Evolutionary conservation across 1,140 invertebrate genomes (phyloP).

Genomic region (Melipona quadrifasciata): DNA sequence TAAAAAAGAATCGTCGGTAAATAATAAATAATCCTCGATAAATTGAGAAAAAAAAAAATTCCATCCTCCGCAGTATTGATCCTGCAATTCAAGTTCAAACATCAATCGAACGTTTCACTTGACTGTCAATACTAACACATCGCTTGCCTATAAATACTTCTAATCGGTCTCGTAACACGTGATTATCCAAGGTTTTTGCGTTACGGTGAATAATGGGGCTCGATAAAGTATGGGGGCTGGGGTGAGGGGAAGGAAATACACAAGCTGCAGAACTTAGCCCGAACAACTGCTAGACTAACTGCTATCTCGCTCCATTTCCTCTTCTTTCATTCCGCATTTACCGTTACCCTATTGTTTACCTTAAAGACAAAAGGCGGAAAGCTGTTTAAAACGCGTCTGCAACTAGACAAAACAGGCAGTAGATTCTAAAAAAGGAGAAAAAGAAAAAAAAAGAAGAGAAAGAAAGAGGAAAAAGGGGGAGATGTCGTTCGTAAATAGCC

Average conservation of each 20-base stretch:
- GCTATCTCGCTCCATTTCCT: constrained; percentile 13
- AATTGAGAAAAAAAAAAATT: too few relatives aligned
- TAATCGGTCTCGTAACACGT: too few relatives aligned
- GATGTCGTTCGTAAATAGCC: background rate
- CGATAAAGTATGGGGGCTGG: background rate
- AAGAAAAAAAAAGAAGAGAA: background rate
- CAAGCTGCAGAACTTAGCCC: background rate
- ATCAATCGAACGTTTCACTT: background rate
- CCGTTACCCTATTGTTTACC: constrained; percentile 4
- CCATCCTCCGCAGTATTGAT: too few relatives aligned
- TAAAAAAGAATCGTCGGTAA: too few relatives aligned
- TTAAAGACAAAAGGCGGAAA: constrained; percentile 1
- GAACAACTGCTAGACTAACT: background rate
- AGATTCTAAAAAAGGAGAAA: background rate
- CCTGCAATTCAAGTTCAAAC: too few relatives aligned
- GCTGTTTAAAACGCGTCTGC: constrained; percentile 10
- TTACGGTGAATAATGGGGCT: background rate
- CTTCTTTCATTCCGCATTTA: constrained; percentile 2
- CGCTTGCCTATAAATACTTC: background rate
- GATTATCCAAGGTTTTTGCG: background rate
- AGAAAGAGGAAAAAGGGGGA: background rate
- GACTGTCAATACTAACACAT: too few relatives aligned
- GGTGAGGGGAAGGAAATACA: background rate
- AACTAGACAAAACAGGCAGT: background rate
- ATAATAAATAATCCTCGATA: too few relatives aligned